A percentile compares a stretch with the other conserved stretches of the same genome.
Conservation (phyloP, 1,140 invertebrate species). For the Tetramorium parvispinum region DNA sequence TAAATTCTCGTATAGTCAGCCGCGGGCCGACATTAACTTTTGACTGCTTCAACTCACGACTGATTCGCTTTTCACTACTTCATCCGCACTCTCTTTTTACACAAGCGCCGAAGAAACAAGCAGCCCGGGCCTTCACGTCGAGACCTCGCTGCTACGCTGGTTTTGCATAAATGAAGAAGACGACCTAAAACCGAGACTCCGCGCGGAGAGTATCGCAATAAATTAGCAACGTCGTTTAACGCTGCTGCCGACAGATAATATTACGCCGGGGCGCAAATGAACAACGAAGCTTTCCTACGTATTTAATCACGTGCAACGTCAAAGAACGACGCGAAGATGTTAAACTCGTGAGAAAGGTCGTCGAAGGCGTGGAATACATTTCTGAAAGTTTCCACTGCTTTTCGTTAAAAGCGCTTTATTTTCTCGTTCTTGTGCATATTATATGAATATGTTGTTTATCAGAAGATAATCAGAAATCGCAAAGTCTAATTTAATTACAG, state of each 20-base stretch:
- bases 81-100: slow-evolving; percentile 7
- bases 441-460: neutral
- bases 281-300: neutral
- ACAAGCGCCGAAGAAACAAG: slow-evolving; percentile 36
- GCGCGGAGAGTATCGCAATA: slow-evolving; percentile 33
- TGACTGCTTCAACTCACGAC: neutral
- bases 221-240: slow-evolving; percentile 41
- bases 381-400: neutral
- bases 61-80: slow-evolving; percentile 44
- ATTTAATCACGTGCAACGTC: slow-evolving; percentile 35
- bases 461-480: neutral
- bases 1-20: slow-evolving; percentile 56
- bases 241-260: slow-evolving; percentile 17
- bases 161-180: slow-evolving; percentile 38
- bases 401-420: neutral
- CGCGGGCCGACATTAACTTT: neutral
- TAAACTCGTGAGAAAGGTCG: neutral
- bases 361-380: neutral
- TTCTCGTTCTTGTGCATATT: neutral
- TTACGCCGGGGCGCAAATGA: slow-evolving; percentile 4
- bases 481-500: neutral
- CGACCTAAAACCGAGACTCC: slow-evolving; percentile 8
- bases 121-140: neutral
- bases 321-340: slow-evolving; percentile 13
- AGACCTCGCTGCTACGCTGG: neutral